Base-by-base conservation (phyloP, 2,888 invertebrate species). In the Synanthedon formicaeformis region DNA sequence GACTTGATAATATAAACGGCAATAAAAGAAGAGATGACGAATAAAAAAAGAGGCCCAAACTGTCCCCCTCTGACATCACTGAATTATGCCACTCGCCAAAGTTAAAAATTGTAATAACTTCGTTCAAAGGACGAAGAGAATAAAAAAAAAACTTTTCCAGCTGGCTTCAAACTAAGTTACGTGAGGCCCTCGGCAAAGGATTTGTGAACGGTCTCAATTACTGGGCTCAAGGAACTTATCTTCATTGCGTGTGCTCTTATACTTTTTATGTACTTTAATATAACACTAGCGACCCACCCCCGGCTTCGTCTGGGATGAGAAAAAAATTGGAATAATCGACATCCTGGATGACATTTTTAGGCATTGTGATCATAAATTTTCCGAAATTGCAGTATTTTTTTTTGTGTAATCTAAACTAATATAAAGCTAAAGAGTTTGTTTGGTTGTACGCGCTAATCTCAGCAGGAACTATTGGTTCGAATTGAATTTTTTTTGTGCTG, bases 141-240 rank as follows among this genome's bases (percentile, higher is more conserved):
- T 13, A 65, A 69, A 65, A 73, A n/a, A 23, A 73, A 69, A 72
- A 66, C 69, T 70, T 63, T 60, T 59, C 61, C 72, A 75, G 71
- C 72, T 72, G 72, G 65, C 69, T 72, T 68, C 65, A 73, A 78
- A 81, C 75, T 76, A 62, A 71, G 78, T 78, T 72, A 67, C 64
- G 63, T 64, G 64, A 66, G 69, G 70, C 71, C 71, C 73, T 77
- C 73, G 67, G 73, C 69, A 69, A 75, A 75, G 76, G 73, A 76
- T 78, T 78, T 74, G 66, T 70, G 66, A 71, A 67, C 67, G 60
- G 66, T 73, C 75, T 76, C 78, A 78, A 78, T 81, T 79, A 45
- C 34, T 45, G 45, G 13, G 45, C 45, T 45, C 45, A 45, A 66
- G 64, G 66, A 74, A 75, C 60, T 75, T 75, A 64, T 72, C 64